Conservation (phyloP, 92 coral and sea anemone species). For the Zoanthus sociatus region DNA sequence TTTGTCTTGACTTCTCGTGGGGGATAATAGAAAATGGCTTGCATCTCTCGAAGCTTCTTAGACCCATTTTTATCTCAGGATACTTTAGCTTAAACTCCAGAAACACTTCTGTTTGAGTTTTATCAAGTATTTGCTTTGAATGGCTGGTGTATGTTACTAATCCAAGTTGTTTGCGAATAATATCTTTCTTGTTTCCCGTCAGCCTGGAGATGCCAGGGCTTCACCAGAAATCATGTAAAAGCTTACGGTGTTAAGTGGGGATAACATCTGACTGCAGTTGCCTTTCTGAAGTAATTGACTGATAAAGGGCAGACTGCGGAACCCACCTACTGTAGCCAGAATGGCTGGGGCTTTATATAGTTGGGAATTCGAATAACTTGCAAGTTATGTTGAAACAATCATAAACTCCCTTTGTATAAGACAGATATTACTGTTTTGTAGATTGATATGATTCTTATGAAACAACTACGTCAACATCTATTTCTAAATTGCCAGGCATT, state of each 20-base stretch:
- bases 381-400: no score
- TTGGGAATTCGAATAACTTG: no score
- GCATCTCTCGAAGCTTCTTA: slow-evolving; percentile 64
- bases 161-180: slow-evolving; percentile 44
- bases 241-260: slow-evolving; percentile 38
- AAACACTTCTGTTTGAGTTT: slow-evolving; percentile 74
- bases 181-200: slow-evolving; percentile 73
- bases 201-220: slow-evolving; percentile 63
- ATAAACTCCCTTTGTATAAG: no score
- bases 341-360: no score
- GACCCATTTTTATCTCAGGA: slow-evolving; percentile 64
- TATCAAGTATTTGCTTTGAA: slow-evolving; percentile 67
- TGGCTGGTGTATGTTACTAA: slow-evolving; percentile 57
- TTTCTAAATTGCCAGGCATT: no score
- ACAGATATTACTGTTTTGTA: no score
- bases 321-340: no score
- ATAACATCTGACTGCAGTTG: slow-evolving; percentile 47
- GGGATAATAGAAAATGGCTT: slow-evolving; percentile 71
- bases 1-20: slow-evolving; percentile 49
- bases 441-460: no score
- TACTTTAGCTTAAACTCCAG: slow-evolving; percentile 59
- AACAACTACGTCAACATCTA: no score
- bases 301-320: no score
- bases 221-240: slow-evolving; percentile 69
- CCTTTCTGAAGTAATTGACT: slow-evolving; percentile 8